Evolutionary conservation across 2,797 vertebrate species (phyloP).

Genomic region (Cyprinella venusta): DNA sequence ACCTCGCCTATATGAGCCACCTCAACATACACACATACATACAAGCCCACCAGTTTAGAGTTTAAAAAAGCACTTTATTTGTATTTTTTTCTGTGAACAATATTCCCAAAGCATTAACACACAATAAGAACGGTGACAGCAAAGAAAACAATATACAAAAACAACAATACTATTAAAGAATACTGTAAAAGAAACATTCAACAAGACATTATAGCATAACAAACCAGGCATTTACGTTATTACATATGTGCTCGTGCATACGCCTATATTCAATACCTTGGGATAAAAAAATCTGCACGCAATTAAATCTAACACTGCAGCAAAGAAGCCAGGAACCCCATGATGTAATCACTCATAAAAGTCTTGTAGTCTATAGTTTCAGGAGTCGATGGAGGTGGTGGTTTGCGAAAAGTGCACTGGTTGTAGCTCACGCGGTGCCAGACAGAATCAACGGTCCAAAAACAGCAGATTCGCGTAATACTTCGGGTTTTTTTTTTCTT

Average conservation of each 20-base stretch:
- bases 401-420: constrained; percentile 65
- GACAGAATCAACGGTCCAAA: constrained; percentile 10
- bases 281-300: not conserved
- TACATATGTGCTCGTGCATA: constrained; percentile 16
- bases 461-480: not conserved
- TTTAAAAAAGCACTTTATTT: constrained; percentile 16
- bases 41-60: not conserved
- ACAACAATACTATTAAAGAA: too few species aligned
- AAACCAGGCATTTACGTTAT: not conserved
- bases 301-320: not conserved
- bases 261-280: not conserved
- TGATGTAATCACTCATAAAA: constrained; percentile 55
- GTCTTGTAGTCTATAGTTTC: constrained; percentile 28
- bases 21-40: not conserved
- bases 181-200: not conserved
- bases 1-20: constrained; percentile 38
- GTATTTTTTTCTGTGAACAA: not conserved
- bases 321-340: constrained; percentile 6
- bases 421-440: constrained; percentile 6
- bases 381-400: constrained; percentile 46
- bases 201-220: not conserved
- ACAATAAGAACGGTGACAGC: not conserved
- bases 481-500: constrained; percentile 58
- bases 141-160: not conserved
- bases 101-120: not conserved